Percentiles rank a stretch among this genome's conserved stretches.
phyloP scores from a whole-genome alignment of 37 sponge, comb jelly and placozoan genomes.

The Ephydatia muelleri region DNA sequence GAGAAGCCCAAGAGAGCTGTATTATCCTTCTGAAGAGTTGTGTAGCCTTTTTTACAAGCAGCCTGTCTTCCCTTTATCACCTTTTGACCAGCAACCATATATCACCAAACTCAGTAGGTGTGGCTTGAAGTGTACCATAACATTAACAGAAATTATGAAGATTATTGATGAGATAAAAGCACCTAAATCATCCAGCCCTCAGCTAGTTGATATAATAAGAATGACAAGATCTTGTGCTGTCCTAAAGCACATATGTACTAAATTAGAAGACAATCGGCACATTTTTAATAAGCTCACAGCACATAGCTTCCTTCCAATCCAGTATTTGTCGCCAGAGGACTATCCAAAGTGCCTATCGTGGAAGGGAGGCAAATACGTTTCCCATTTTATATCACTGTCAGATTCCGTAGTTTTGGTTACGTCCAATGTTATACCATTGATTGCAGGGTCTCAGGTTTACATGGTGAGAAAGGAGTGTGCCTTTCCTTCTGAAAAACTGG shows the following conservation, averaged over 20 bases:
- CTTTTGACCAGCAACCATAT: slow-evolving; percentile 6
- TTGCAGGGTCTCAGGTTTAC: slow-evolving; percentile 50
- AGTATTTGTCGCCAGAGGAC: not conserved
- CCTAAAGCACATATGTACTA: slow-evolving; percentile 1
- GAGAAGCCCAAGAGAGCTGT: slow-evolving; percentile 17
- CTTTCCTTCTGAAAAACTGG: not conserved
- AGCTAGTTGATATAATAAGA: slow-evolving; percentile 2
- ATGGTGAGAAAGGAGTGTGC: not conserved
- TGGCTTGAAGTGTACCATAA: slow-evolving; percentile 20
- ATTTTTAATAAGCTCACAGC: not conserved
- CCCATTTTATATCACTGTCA: slow-evolving; percentile 26
- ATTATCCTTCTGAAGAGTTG: slow-evolving; percentile 15
- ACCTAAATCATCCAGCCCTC: not conserved
- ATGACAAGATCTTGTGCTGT: slow-evolving; percentile 34
- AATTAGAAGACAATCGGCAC: not conserved
- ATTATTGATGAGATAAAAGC: slow-evolving; percentile 23
- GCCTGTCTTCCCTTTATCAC: slow-evolving; percentile 46
- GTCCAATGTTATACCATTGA: not conserved
- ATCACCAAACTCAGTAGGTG: not conserved
- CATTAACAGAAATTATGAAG: slow-evolving; percentile 26
- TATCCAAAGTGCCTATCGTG: slow-evolving; percentile 44
- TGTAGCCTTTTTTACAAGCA: slow-evolving; percentile 20
- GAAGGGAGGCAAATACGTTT: slow-evolving; percentile 32
- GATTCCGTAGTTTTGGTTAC: not conserved
- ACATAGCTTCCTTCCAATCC: slow-evolving; percentile 46